Base-by-base conservation (phyloP, 64 coral and sea anemone genomes). In the Platygyra sinensis region DNA sequence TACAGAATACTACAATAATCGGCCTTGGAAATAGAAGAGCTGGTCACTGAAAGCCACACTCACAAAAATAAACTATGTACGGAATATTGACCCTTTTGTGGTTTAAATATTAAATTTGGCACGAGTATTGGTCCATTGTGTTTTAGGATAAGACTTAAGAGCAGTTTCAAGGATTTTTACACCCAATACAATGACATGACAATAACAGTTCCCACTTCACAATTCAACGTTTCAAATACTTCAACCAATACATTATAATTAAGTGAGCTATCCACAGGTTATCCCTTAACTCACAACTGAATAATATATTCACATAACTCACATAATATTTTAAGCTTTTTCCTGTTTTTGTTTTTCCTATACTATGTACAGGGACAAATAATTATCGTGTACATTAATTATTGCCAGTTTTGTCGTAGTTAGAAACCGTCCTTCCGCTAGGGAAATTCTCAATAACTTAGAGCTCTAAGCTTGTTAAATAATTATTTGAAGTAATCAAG, bases 311-410 rank as follows among this genome's bases (percentile, higher is more conserved):
- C 38, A 72, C 20, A 12, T 25, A 84, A 84, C 81, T 46, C 69
- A 84, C n/a, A 36, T 36, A 36, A 69, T 51, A 85, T 30, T 38
- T 71, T 29, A 27, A 0, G 25, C 8, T 69, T 69, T 10, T 57
- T 57, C 42, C 42, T 46, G 1, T 4, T 46, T 46, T 31, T 28
- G 29, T 63, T 63, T 63, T 16, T 63, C 64, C n/a, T n/a, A n/a
- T 33, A 36, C 79, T 81, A 81, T 81, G 29, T 81, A 81, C 79
- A 81, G 17, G 19, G 73, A 75, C 33, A 31, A 77, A 52, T 77
- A 77, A 2, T 52, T 25, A 77, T 52, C 39, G 0, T 51, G 38
- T 30, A 59, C n/a, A n/a, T n/a, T 18, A 82, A 4, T 28, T 28
- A 28, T 39, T 22, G 62, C 4, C 39, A 14, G 18, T 52, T 71